Percentiles rank a stretch among this genome's conserved stretches.
Conservation (phyloP, 1,140 invertebrate species). For the Lepidurus arcticus region DNA sequence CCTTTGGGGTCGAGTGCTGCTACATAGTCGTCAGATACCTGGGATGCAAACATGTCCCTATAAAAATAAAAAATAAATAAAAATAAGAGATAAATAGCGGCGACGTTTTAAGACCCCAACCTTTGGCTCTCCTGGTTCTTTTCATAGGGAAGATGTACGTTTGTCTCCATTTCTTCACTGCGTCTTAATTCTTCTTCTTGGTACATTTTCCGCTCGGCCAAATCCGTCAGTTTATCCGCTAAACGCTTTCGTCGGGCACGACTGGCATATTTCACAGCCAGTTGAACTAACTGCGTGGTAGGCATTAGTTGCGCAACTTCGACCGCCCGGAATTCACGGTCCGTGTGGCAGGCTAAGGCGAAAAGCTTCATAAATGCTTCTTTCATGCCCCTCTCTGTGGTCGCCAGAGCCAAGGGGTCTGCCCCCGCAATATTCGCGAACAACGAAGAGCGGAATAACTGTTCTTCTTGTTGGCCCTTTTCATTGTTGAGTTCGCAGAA, state of each 20-base stretch:
- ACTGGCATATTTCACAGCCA: constrained; percentile 80
- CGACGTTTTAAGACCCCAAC: constrained; percentile 17
- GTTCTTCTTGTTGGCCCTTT: constrained; percentile 74
- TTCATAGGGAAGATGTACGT: constrained; percentile 39
- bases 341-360: constrained; percentile 72
- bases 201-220: constrained; percentile 42
- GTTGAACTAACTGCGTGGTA: constrained; percentile 65
- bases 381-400: constrained; percentile 57
- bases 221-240: constrained; percentile 53
- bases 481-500: constrained; percentile 74
- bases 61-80: neutral
- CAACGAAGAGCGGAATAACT: constrained; percentile 54
- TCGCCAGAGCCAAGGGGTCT: constrained; percentile 46
- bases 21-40: neutral
- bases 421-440: constrained; percentile 31
- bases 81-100: constrained; percentile 41
- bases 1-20: neutral
- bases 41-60: constrained; percentile 30
- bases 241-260: constrained; percentile 67
- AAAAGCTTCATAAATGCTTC: constrained; percentile 83
- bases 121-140: neutral
- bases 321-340: constrained; percentile 74
- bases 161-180: constrained; percentile 39
- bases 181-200: constrained; percentile 36
- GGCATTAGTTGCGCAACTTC: constrained; percentile 79